Percentiles rank a stretch among this genome's conserved stretches.
Conservation (phyloP, 2,797 vertebrate species). For the Girardinus metallicus region DNA sequence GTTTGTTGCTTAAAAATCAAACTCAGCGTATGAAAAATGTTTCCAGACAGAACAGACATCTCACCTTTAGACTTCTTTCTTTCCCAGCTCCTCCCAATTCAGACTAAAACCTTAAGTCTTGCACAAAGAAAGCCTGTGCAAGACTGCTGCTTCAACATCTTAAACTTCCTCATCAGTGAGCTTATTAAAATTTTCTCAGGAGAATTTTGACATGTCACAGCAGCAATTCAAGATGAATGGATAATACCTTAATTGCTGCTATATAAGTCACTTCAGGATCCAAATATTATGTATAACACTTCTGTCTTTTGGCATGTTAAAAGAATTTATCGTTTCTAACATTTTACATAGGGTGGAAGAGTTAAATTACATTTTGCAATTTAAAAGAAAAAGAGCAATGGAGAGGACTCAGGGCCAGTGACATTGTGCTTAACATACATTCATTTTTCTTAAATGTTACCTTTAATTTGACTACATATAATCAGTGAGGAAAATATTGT, state of each 20-base stretch:
- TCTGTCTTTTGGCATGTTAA: not conserved
- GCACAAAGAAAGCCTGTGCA: not conserved
- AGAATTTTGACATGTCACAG: not conserved
- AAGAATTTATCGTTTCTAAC: not conserved
- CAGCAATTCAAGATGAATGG: slow-evolving; percentile 5
- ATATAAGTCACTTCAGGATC: not conserved
- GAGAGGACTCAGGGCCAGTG: not conserved
- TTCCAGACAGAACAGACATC: slow-evolving; percentile 1
- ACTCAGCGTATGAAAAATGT: not conserved
- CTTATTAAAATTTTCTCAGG: not conserved
- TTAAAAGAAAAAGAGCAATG: not conserved
- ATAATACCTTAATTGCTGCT: slow-evolving; percentile 15
- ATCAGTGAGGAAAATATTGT: not conserved
- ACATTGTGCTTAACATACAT: not conserved
- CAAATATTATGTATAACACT: not conserved
- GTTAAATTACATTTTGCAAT: not conserved
- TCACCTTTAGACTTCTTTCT: not conserved
- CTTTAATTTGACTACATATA: not conserved
- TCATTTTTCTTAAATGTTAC: not conserved
- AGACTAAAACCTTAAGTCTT: not conserved
- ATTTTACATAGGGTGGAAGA: not conserved
- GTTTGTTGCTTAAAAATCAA: slow-evolving; percentile 6
- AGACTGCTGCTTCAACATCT: not conserved
- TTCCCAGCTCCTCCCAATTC: not conserved
- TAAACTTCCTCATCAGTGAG: not conserved